Conservation (phyloP, 2,888 invertebrate species). For the Oligia latruncula region DNA sequence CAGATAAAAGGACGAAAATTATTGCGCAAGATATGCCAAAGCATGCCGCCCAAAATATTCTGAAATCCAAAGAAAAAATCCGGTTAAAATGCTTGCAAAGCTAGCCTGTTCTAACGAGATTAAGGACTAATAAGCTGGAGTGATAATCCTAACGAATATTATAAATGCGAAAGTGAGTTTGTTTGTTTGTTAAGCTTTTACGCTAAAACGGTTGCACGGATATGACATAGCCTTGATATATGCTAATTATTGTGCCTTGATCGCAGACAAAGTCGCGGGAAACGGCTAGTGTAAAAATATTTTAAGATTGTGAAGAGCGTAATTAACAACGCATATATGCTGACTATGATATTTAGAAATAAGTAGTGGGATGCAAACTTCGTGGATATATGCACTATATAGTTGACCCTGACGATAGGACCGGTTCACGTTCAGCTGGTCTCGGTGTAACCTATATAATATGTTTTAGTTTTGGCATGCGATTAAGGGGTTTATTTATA, state of each 20-base stretch:
- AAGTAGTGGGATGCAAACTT: background rate
- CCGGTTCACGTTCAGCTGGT: too few species aligned
- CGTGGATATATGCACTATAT: background rate
- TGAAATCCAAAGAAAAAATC: conserved; percentile 59
- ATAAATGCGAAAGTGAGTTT: background rate
- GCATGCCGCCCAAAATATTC: conserved; percentile 81
- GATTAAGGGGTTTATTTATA: too few species aligned
- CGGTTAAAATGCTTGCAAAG: conserved; percentile 13
- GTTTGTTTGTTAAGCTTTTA: too few species aligned
- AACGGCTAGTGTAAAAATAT: background rate
- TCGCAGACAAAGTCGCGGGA: too few species aligned
- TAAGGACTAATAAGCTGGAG: conserved; percentile 1
- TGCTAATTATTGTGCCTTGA: background rate
- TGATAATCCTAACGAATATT: background rate
- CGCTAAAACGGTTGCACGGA: background rate
- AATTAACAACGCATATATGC: background rate
- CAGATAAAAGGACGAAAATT: conserved; percentile 74
- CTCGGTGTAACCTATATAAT: background rate
- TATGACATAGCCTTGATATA: too few species aligned
- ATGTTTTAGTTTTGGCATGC: background rate
- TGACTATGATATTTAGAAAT: background rate
- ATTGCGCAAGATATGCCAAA: conserved; percentile 73
- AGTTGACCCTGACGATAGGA: background rate
- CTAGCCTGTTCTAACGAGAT: conserved; percentile 33
- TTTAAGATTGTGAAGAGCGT: conserved; percentile 3